Evolutionary conservation across 1,140 invertebrate species (phyloP).

Genomic region (Lepidurus couesii): DNA sequence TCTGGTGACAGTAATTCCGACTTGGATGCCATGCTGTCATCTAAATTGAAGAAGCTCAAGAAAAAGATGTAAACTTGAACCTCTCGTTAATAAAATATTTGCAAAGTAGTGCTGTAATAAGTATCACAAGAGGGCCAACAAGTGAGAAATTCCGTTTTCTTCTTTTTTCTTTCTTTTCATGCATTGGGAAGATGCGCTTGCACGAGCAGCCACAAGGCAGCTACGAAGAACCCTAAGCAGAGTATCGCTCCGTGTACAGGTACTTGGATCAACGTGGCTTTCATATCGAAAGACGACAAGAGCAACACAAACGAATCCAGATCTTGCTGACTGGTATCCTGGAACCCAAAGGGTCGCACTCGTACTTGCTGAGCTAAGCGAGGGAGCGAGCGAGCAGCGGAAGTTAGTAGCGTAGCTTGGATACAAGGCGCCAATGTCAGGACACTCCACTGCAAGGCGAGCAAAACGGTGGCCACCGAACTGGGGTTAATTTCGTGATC

Average conservation of each 20-base stretch:
- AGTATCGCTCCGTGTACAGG: slow-evolving; percentile 26
- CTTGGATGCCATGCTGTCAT: background rate
- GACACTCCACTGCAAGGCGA: slow-evolving; percentile 29
- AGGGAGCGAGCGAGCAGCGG: slow-evolving; percentile 24
- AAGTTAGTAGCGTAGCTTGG: slow-evolving; percentile 28
- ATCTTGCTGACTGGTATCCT: slow-evolving; percentile 25
- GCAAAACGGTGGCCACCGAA: slow-evolving; percentile 24
- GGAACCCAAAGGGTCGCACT: slow-evolving; percentile 29
- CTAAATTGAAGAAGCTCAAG: background rate
- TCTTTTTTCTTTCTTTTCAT: background rate
- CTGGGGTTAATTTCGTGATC: background rate
- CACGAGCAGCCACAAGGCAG: slow-evolving; percentile 26
- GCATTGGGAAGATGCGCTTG: background rate
- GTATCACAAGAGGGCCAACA: background rate
- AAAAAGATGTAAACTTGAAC: background rate
- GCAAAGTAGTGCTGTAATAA: background rate
- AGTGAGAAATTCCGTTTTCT: background rate
- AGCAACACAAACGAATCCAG: slow-evolving; percentile 32
- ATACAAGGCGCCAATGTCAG: slow-evolving; percentile 27
- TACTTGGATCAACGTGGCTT: slow-evolving; percentile 25
- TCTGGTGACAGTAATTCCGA: background rate
- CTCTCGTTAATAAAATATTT: background rate
- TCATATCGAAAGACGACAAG: slow-evolving; percentile 26
- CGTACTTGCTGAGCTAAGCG: slow-evolving; percentile 19
- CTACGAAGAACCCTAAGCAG: slow-evolving; percentile 1